phyloP scores from a whole-genome alignment of 2,888 invertebrate species.

The Scrobipalpa atriplicella region DNA sequence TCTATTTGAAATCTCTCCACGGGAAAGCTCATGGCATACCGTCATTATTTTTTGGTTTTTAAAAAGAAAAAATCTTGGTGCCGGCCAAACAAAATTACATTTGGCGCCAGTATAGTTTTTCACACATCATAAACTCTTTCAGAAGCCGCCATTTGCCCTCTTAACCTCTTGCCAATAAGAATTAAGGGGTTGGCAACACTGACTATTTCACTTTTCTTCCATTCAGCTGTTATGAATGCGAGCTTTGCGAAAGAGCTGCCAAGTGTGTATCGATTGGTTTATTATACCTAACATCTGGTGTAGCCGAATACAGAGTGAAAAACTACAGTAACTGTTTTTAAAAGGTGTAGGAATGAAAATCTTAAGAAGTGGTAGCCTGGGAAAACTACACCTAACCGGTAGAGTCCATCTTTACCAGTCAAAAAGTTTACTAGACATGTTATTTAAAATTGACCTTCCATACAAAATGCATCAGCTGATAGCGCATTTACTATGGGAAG shows the following conservation, averaged over 20 bases:
- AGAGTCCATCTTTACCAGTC: too few species aligned
- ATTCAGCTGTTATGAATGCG: constrained; percentile 27
- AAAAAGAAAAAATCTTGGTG: constrained; percentile 7
- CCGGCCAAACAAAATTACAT: constrained; percentile 18
- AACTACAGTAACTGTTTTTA: too few species aligned
- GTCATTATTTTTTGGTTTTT: too few species aligned
- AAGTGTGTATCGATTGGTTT: not conserved
- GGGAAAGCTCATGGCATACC: too few species aligned
- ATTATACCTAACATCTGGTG: not conserved
- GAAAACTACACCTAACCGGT: too few species aligned
- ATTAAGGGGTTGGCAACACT: constrained; percentile 10
- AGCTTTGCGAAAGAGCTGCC: not conserved
- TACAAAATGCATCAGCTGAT: too few species aligned
- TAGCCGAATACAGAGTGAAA: not conserved
- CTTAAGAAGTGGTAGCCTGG: too few species aligned
- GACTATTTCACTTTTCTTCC: constrained; percentile 29
- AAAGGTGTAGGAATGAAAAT: too few species aligned
- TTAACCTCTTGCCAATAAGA: constrained; percentile 27
- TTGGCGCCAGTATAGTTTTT: constrained; percentile 23
- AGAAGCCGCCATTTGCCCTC: constrained; percentile 28
- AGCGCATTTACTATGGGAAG: too few species aligned
- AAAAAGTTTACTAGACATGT: too few species aligned
- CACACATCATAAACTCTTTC: constrained; percentile 31
- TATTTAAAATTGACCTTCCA: too few species aligned
- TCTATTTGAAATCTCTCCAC: too few species aligned